Evolutionary conservation across 2,888 invertebrate species (phyloP), one percentile per base, ranked within the genome.

Genomic region (Drosophila hamatofila): DNA sequence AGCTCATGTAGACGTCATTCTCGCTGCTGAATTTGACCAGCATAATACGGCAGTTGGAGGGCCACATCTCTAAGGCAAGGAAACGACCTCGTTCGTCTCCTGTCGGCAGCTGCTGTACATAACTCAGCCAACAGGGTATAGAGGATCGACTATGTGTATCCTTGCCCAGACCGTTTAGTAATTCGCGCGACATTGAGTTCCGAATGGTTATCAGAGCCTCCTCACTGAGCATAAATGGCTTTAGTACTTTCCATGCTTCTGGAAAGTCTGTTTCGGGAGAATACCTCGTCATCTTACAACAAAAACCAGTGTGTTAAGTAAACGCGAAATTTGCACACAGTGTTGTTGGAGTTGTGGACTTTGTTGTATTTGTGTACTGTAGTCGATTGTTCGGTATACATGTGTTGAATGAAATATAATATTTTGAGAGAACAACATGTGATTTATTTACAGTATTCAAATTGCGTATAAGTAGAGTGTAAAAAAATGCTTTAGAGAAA

Each of bases 31-130:
- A 94, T 79, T 96, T 96, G 90, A 99, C 97, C 67, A 98, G 94
- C 78, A 99, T 94, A 3, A 99, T 98, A 76, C 99, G 95, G 94
- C 99, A 99, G 93, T 99, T 99, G n/a, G 98, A 98, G 30, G 99
- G 99, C 67, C 99, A 99, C 91, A 99, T 95, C 93, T 99, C 99
- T 86, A 99, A 94, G 0, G 99, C 99, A 91, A 99, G 93, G 92
- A 97, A 98, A 93, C 97, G 97, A 57, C 99, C 98, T 57, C 95
- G 94, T 93, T 98, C 98, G 95, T 96, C 95, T 83, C 98, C 98
- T 93, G 97, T 96, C 0, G 98, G 98, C 76, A 99, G 94, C 92
- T 97, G 96, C 92, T 98, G 96, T 46, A 99, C 98, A 92, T 97
- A 99, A 7, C 98, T 98, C 55, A 97, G 96, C 93, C 96, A 97